phyloP scores from a whole-genome alignment of 2,888 invertebrate genomes.

The Barypeithes pellucidus region DNA sequence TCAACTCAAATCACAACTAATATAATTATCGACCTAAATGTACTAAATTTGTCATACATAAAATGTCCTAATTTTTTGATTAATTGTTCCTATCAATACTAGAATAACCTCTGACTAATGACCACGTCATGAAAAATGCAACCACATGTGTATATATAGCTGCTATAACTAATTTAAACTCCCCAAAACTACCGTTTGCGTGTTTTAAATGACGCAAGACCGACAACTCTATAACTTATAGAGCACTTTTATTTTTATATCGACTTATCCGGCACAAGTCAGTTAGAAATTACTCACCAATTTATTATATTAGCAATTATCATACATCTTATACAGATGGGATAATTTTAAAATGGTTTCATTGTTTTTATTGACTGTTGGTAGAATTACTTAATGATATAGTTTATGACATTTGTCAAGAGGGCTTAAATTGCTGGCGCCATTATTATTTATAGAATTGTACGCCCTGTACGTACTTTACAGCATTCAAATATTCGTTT shows the following conservation, averaged over 20 bases:
- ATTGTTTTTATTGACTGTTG: constrained; percentile 20
- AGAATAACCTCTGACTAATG: constrained; percentile 12
- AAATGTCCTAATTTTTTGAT: no score
- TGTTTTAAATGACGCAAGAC: constrained; percentile 2
- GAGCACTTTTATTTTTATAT: constrained; percentile 29
- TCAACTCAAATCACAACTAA: no score
- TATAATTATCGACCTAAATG: no score
- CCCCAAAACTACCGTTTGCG: constrained; percentile 13
- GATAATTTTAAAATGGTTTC: constrained; percentile 18
- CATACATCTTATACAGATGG: constrained; percentile 21
- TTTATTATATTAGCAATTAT: constrained; percentile 16
- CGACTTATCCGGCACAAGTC: constrained; percentile 32
- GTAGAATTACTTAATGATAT: background rate
- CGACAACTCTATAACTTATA: constrained; percentile 19
- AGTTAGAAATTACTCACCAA: constrained; percentile 27
- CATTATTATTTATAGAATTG: constrained; percentile 9
- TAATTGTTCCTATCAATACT: background rate
- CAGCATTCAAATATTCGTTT: no score
- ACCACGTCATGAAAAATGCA: constrained; percentile 5
- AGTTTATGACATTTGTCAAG: constrained; percentile 10
- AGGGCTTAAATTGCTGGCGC: constrained; percentile 16
- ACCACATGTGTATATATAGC: background rate
- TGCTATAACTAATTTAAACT: constrained; percentile 10
- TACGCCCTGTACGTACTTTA: no score
- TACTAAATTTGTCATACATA: no score